Percentiles rank a stretch among this genome's conserved stretches.
These are phyloP conservation scores for Gastrophysa polygoni DNA, from an alignment of 2,888 invertebrate species.

Conservation along the genomic window DNA sequence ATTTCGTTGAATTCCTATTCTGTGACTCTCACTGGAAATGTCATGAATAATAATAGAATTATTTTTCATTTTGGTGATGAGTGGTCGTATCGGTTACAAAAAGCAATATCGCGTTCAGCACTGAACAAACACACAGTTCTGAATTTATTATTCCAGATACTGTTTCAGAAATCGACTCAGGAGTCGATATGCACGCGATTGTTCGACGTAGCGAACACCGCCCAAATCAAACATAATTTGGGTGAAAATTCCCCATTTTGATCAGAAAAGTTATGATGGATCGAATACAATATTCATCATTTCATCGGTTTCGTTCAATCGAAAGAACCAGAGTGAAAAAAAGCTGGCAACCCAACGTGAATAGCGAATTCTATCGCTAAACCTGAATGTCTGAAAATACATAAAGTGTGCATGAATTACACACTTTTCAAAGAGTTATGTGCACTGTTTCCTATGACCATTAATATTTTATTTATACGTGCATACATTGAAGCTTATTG, in stretches of 20 bases:
- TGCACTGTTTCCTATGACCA: too few relatives aligned
- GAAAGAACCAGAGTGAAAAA: not conserved
- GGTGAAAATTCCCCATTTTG: not conserved
- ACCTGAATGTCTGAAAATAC: too few relatives aligned
- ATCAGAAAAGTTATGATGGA: not conserved
- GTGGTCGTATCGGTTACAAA: not conserved
- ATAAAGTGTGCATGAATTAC: too few relatives aligned
- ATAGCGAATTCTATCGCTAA: too few relatives aligned
- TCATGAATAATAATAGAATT: not conserved
- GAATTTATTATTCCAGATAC: not conserved
- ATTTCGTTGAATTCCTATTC: too few relatives aligned
- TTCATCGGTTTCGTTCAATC: not conserved
- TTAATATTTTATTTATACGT: too few relatives aligned
- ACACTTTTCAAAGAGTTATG: too few relatives aligned
- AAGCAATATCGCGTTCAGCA: not conserved
- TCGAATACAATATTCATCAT: not conserved
- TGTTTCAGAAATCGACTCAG: not conserved
- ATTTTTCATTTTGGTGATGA: not conserved
- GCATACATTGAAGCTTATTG: too few relatives aligned
- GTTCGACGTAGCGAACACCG: not conserved
- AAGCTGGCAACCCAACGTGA: too few relatives aligned
- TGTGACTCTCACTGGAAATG: not conserved
- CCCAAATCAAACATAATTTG: not conserved
- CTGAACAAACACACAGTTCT: conserved; percentile 12
- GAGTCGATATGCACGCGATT: not conserved